A percentile compares a stretch with the other conserved stretches of the same genome.
Evolutionary conservation across 2,113 vertebrate genomes (phyloP).

Genomic region (Neogobius melanostomus): DNA sequence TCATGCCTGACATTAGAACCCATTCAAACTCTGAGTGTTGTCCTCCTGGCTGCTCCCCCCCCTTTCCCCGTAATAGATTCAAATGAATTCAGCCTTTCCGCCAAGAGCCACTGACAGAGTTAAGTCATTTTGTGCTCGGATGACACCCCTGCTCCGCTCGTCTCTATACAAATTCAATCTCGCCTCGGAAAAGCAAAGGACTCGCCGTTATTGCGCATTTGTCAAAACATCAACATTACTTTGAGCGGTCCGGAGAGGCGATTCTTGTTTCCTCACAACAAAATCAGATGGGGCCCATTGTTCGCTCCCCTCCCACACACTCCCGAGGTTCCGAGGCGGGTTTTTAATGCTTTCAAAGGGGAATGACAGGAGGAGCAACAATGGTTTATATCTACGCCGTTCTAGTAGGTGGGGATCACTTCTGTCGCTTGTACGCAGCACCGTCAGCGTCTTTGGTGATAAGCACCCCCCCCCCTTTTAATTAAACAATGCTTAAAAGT

Average conservation of each 20-base stretch:
- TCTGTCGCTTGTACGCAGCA: slow-evolving; percentile 1
- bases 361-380: slow-evolving; percentile 33
- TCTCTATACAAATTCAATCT: slow-evolving; percentile 60
- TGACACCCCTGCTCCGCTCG: slow-evolving; percentile 40
- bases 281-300: slow-evolving; percentile 49
- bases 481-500: not conserved
- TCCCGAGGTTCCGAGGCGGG: slow-evolving; percentile 33
- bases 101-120: slow-evolving; percentile 56
- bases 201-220: slow-evolving; percentile 50
- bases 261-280: slow-evolving; percentile 40
- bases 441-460: slow-evolving; percentile 17
- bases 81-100: slow-evolving; percentile 55
- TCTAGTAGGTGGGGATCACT: slow-evolving; percentile 20
- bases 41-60: slow-evolving; percentile 4
- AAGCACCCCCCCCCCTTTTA: not conserved
- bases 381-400: slow-evolving; percentile 41
- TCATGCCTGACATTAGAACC: slow-evolving; percentile 7
- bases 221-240: slow-evolving; percentile 54
- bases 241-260: slow-evolving; percentile 33
- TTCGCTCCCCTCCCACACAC: slow-evolving; percentile 46
- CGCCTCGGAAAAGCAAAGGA: slow-evolving; percentile 45
- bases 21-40: slow-evolving; percentile 2
- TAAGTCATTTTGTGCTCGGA: slow-evolving; percentile 50
- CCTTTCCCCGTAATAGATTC: slow-evolving; percentile 51
- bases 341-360: slow-evolving; percentile 39